A percentile compares a stretch with the other conserved stretches of the same genome.
Conservation (phyloP, 35 echinoderm and acorn worm species). For the Heliocidaris tuberculata region DNA sequence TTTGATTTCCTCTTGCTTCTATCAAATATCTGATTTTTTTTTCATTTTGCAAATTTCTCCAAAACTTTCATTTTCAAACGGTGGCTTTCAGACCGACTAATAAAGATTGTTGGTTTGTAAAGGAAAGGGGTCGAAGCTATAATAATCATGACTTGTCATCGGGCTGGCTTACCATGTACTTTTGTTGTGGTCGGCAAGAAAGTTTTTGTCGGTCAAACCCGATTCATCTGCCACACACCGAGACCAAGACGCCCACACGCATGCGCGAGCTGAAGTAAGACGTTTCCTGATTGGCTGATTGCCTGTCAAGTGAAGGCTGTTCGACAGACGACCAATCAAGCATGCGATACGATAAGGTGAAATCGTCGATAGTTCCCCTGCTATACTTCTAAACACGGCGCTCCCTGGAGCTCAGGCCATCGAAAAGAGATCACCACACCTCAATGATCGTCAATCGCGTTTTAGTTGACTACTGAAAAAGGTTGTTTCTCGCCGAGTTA, state of each 20-base stretch:
- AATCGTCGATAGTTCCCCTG: not conserved
- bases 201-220: conserved; percentile 6
- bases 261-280: conserved; percentile 26
- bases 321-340: conserved; percentile 33
- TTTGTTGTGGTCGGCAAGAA: conserved; percentile 4
- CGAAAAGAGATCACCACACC: conserved; percentile 31
- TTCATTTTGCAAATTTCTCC: not conserved
- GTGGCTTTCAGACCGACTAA: not conserved
- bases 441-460: not conserved
- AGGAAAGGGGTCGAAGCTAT: not conserved
- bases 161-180: conserved; percentile 6
- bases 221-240: conserved; percentile 9
- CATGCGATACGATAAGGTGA: conserved; percentile 32
- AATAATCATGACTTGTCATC: conserved; percentile 24
- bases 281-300: conserved; percentile 5
- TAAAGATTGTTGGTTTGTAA: not conserved
- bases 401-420: conserved; percentile 9
- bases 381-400: conserved; percentile 42
- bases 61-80: not conserved
- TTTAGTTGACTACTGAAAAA: conserved; percentile 17
- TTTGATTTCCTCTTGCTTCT: not conserved
- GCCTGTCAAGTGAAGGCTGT: conserved; percentile 22
- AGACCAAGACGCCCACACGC: conserved; percentile 21
- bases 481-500: conserved; percentile 1
- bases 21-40: not conserved